Evolutionary conservation across 2,797 vertebrate species (phyloP).

Genomic region (Merluccius polli): DNA sequence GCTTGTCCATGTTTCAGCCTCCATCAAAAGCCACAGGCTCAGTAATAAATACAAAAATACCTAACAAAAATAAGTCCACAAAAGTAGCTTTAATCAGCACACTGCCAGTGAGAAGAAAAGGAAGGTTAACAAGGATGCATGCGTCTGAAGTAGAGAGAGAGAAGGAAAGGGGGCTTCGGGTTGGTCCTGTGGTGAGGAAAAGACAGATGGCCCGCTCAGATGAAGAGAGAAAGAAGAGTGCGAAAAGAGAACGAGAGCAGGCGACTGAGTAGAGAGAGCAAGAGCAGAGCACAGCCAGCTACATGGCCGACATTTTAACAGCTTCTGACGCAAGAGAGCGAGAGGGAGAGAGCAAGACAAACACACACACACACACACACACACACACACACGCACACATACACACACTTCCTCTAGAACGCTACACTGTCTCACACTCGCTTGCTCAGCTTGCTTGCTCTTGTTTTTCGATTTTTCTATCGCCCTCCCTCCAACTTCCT

Average conservation of each 20-base stretch:
- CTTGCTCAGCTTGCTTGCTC: slow-evolving; percentile 14
- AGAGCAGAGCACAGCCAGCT: slow-evolving; percentile 46
- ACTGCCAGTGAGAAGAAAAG: slow-evolving; percentile 3
- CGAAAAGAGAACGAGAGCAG: slow-evolving; percentile 36
- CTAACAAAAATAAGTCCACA: slow-evolving; percentile 31
- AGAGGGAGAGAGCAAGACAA: slow-evolving; percentile 27
- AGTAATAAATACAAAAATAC: neutral
- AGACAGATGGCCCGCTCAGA: slow-evolving; percentile 47
- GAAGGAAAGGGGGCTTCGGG: slow-evolving; percentile 16
- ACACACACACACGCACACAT: slow-evolving; percentile 24
- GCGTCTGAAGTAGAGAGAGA: slow-evolving; percentile 12
- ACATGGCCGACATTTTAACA: slow-evolving; percentile 71
- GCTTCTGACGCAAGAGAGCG: slow-evolving; percentile 59
- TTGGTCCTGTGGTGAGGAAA: slow-evolving; percentile 50
- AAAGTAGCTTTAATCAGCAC: slow-evolving; percentile 45
- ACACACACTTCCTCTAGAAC: slow-evolving; percentile 16
- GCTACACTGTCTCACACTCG: slow-evolving; percentile 28
- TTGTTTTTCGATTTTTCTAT: neutral
- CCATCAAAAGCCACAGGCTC: neutral
- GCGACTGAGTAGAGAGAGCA: neutral
- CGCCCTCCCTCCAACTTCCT: neutral
- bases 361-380: neutral
- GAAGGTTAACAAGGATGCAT: neutral
- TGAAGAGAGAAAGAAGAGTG: neutral
- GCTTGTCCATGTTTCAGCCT: neutral